A percentile compares a stretch with the other conserved stretches of the same genome.
phyloP scores from a whole-genome alignment of 2,888 invertebrate genomes.

The Nephrotoma guestfalica region DNA sequence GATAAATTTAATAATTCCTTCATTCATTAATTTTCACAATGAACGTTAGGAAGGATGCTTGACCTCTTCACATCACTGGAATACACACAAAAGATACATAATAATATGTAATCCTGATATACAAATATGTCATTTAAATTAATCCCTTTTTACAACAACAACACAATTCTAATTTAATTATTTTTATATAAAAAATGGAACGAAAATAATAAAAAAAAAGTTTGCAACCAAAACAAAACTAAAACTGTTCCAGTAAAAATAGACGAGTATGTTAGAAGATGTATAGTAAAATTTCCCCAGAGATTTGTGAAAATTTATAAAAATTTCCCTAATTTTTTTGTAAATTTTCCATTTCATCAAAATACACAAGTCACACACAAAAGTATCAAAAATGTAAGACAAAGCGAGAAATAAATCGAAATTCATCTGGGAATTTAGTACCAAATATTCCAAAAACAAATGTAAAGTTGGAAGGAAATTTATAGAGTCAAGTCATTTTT shows the following conservation, averaged over 20 bases:
- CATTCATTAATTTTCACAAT: neutral
- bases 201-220: neutral
- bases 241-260: neutral
- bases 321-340: neutral
- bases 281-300: neutral
- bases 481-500: neutral
- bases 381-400: neutral
- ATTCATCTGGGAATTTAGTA: neutral
- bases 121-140: neutral
- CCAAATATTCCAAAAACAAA: neutral
- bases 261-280: neutral
- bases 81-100: neutral
- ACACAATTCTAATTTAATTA: neutral
- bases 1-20: neutral
- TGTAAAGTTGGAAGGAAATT: neutral
- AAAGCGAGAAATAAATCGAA: neutral
- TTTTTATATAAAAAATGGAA: neutral
- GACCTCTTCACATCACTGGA: neutral
- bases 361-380: neutral
- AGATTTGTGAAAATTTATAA: neutral
- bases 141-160: neutral
- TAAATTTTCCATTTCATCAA: neutral
- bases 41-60: neutral
- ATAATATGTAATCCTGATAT: neutral
- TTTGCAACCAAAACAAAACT: neutral